Evolutionary conservation across 2,113 vertebrate species (phyloP).

Genomic region (Cheirogaleus medius): DNA sequence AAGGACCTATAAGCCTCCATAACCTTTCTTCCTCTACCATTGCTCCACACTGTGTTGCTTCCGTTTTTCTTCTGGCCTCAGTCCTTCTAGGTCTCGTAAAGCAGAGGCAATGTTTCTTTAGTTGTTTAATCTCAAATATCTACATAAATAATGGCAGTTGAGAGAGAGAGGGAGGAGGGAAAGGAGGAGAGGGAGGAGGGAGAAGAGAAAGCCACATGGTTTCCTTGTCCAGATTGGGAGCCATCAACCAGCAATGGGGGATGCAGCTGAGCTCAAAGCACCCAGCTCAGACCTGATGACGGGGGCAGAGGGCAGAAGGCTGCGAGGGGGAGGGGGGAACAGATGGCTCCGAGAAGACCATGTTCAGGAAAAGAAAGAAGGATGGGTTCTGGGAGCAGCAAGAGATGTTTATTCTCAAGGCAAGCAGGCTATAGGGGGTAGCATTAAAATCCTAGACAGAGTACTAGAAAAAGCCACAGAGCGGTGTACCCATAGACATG

Average conservation of each 20-base stretch:
- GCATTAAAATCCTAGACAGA: not conserved
- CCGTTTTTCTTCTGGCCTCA: slow-evolving; percentile 27
- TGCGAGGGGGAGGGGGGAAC: not conserved
- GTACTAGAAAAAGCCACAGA: not conserved
- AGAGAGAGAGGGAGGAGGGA: not conserved
- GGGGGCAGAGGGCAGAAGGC: not conserved
- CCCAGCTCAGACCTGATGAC: slow-evolving; percentile 51
- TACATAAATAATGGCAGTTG: slow-evolving; percentile 64
- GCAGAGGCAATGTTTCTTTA: not conserved
- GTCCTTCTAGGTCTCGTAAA: not conserved
- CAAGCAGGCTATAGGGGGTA: not conserved
- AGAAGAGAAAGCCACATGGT: not conserved
- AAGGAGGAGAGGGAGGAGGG: not conserved
- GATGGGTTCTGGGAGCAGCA: not conserved
- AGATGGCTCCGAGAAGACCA: not conserved
- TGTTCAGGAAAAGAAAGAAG: not conserved
- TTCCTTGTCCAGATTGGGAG: slow-evolving; percentile 45
- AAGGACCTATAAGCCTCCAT: not conserved
- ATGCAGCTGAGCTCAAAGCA: slow-evolving; percentile 63
- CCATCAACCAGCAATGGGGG: slow-evolving; percentile 52
- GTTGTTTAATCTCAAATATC: slow-evolving; percentile 57
- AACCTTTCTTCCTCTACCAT: not conserved
- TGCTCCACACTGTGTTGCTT: not conserved
- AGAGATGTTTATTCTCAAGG: slow-evolving; percentile 3
- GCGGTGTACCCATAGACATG: accelerated